Evolutionary conservation across 2,888 invertebrate species (phyloP), one percentile per base, ranked within the genome.

Genomic region (Stenurella melanura): DNA sequence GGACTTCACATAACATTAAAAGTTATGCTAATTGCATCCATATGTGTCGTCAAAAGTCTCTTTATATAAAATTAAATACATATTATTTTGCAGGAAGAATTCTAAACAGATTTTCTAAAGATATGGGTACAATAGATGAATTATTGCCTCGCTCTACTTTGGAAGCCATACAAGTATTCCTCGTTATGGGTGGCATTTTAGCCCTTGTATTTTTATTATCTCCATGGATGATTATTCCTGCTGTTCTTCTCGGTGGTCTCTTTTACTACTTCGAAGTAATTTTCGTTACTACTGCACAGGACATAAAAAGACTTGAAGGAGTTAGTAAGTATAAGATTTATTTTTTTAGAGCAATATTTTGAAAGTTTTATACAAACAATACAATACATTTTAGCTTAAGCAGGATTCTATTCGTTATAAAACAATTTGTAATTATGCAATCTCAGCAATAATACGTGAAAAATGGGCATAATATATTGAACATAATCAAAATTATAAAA

Each of bases 61-160:
- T 34, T 7, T 6, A 34, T 17, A n/a, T 17, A 10, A n/a, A 17
- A 11, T 19, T 34, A 66, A 21, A 18, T 66, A 50, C 1, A 10
- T 66, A 12, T 66, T 19, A 38, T 17, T 54, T 79, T 80, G 17
- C 50, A 80, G 96, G 96, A 38, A 92, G 95, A 26, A 94, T 96
- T 82, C 91, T 96, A 72, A 96, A 96, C 89, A 90, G 96, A 72
- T 96, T 96, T 89, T 95, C 96, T 0, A 96, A 96, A 87, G 96
- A 96, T 86, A 93, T 96, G 89, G 95, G 95, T 0, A 90, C 94
- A 0, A 93, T 96, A 69, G 95, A 96, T 85, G 95, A 95, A 87
- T 90, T 92, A n/a, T 87, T 96, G 70, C 95, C 95, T 0, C 89
- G 91, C 77, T 92, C 93, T 85, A 92, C 93, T 85, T 89, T 94